Conservation (phyloP, 2,797 vertebrate species). For the Sebastes iracundus region DNA sequence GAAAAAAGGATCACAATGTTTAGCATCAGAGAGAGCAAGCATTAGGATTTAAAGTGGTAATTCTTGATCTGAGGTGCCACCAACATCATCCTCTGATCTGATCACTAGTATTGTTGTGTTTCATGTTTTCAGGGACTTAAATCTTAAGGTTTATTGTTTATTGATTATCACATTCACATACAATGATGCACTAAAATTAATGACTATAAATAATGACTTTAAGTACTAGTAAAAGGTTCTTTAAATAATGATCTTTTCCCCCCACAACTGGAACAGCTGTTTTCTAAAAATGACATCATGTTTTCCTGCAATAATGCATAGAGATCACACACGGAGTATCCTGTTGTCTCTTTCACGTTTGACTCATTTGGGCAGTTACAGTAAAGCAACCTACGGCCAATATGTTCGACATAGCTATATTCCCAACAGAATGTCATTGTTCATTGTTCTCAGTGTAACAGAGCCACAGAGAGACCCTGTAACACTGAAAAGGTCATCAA, state of each 20-base stretch:
- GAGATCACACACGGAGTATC: background rate
- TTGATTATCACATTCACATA: background rate
- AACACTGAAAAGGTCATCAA: too few species aligned
- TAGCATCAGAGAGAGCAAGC: background rate
- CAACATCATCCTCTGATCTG: too few species aligned
- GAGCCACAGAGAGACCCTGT: background rate
- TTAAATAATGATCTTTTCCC: background rate
- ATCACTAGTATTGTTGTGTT: background rate
- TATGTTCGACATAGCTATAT: background rate
- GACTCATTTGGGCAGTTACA: background rate
- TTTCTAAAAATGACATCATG: background rate
- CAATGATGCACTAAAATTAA: too few species aligned
- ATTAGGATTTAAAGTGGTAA: fast-evolving
- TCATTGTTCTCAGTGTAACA: too few species aligned
- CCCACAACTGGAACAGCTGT: background rate
- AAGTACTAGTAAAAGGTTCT: background rate
- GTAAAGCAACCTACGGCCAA: background rate
- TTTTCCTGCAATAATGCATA: background rate
- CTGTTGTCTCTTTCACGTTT: background rate
- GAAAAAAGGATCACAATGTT: fast-evolving
- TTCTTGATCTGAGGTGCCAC: background rate
- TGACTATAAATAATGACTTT: background rate
- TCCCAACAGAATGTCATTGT: background rate
- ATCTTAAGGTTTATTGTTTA: background rate
- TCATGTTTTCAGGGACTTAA: background rate